Conservation (phyloP, 2,113 vertebrate species). For the Saguinus midas region DNA sequence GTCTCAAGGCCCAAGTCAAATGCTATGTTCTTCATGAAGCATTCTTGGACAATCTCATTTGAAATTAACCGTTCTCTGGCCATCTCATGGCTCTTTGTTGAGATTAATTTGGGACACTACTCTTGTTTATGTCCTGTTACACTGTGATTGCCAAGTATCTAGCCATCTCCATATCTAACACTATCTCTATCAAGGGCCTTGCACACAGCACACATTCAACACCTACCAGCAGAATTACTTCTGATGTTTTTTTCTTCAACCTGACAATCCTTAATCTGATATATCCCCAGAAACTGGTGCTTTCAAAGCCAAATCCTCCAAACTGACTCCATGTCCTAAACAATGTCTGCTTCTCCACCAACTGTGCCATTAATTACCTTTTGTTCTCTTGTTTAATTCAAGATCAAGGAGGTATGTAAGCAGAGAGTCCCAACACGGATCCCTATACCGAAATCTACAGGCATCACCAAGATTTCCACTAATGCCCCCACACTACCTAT, state of each 20-base stretch:
- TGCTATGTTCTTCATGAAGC: not conserved
- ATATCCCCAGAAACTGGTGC: not conserved
- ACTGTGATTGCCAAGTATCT: not conserved
- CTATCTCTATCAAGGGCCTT: not conserved
- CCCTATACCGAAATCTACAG: constrained; percentile 89
- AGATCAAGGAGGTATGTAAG: constrained; percentile 89
- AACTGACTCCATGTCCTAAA: constrained; percentile 1
- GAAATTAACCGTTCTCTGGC: constrained; percentile 12
- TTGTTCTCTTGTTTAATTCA: constrained; percentile 73
- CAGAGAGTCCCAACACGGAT: constrained; percentile 89
- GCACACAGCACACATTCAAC: not conserved
- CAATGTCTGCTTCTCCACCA: constrained; percentile 8
- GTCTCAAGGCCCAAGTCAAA: constrained; percentile 13
- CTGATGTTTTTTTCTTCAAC: not conserved
- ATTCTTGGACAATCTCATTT: not conserved
- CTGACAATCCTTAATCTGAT: not conserved
- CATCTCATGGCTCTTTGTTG: not conserved
- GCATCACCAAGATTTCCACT: constrained; percentile 81
- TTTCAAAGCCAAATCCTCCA: constrained; percentile 40
- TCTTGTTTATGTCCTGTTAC: not conserved
- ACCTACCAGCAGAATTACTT: not conserved
- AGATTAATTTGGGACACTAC: constrained; percentile 3
- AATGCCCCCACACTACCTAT: constrained; percentile 57
- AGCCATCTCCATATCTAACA: not conserved
- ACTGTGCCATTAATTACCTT: constrained; percentile 60